A percentile compares a stretch with the other conserved stretches of the same genome.
Evolutionary conservation across 2,888 invertebrate genomes (phyloP).

Genomic region (Eledona agricola): DNA sequence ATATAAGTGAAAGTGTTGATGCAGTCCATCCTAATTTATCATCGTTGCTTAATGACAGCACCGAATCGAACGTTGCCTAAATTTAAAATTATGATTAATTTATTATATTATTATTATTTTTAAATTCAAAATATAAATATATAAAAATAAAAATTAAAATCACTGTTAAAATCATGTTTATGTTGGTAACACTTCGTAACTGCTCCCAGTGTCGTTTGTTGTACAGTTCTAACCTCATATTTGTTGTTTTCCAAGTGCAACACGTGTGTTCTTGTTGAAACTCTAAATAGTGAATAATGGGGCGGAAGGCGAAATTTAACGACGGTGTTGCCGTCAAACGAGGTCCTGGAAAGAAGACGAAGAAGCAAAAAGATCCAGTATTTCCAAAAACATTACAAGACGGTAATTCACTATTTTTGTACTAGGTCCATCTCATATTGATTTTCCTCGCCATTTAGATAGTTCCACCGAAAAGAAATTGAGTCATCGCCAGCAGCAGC

Average conservation of each 20-base stretch:
- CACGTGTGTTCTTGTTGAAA: conserved; percentile 21
- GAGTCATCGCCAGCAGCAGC: conserved; percentile 63
- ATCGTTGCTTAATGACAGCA: conserved; percentile 5
- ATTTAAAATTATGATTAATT: conserved; percentile 8
- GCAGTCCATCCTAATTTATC: conserved; percentile 6
- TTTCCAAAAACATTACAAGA: conserved; percentile 67
- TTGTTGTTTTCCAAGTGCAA: conserved; percentile 13
- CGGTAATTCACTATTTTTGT: conserved; percentile 57
- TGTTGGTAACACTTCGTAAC: background rate
- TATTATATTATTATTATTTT: background rate
- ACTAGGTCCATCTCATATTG: no score
- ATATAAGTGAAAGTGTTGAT: background rate
- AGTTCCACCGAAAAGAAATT: conserved; percentile 64
- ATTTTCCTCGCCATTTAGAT: conserved; percentile 55
- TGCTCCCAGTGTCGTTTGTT: background rate
- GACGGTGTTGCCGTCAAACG: conserved; percentile 76
- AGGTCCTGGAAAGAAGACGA: conserved; percentile 87
- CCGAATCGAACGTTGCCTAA: conserved; percentile 6
- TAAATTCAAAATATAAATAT: background rate
- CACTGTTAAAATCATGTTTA: background rate
- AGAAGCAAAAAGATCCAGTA: conserved; percentile 84
- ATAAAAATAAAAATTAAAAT: background rate
- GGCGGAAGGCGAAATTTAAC: conserved; percentile 83
- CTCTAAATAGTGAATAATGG: no score
- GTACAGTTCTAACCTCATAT: conserved; percentile 20